Percentiles rank a stretch among this genome's conserved stretches.
phyloP scores from a whole-genome alignment of 2,797 vertebrate genomes.

The Alosa sapidissima region DNA sequence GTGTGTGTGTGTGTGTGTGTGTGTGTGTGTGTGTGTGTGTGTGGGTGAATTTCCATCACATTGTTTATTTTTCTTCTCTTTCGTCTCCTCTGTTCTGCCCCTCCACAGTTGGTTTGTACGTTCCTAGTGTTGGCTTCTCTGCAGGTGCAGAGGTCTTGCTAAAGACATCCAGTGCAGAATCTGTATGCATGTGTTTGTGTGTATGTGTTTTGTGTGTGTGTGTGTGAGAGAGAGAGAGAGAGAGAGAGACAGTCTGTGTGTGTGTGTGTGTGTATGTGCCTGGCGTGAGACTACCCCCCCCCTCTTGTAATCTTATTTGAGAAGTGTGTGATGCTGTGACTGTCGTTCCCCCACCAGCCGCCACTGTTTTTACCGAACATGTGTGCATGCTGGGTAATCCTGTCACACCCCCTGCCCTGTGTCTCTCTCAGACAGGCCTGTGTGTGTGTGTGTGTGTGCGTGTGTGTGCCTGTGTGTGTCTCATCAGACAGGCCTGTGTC shows the following conservation, averaged over 20 bases:
- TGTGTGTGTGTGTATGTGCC: not conserved
- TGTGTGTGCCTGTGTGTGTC: not conserved
- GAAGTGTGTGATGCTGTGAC: not conserved
- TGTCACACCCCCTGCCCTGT: not conserved
- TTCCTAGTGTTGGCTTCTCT: not conserved
- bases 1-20: not conserved
- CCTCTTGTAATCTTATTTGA: constrained; percentile 17
- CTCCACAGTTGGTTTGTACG: not conserved
- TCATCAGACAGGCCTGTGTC: not conserved
- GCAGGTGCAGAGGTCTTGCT: not conserved
- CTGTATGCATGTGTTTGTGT: not conserved
- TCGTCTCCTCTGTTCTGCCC: not conserved
- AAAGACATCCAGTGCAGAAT: not conserved
- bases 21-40: not conserved
- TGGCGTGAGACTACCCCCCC: not conserved
- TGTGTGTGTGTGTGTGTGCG: not conserved
- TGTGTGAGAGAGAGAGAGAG: not conserved
- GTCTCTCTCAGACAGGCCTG: not conserved
- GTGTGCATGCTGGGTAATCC: constrained; percentile 25
- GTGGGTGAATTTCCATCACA: not conserved
- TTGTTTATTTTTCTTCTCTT: constrained; percentile 24
- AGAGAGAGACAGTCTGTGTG: not conserved
- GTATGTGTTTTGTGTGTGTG: not conserved
- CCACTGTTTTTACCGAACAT: constrained; percentile 3
- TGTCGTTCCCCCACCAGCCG: not conserved